Base-by-base conservation (phyloP, 2,888 invertebrate genomes). In the Caenorhabditis imperialis region DNA sequence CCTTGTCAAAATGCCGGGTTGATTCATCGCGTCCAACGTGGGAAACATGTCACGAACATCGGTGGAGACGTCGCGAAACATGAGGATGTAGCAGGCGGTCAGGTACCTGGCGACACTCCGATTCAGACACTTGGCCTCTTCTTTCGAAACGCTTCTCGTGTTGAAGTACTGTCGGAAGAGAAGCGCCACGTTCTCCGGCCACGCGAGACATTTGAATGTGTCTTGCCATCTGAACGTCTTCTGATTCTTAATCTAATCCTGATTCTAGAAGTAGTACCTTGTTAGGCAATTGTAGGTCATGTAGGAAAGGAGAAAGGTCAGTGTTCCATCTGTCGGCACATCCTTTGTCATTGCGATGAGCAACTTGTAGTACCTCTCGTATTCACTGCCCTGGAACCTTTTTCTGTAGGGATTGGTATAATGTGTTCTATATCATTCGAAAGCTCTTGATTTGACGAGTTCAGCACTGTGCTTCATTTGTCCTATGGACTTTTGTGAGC, bases 141-240 rank as follows among this genome's bases (percentile, higher is more conserved):
- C 18, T n/a, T 48, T 27, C 8, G 73, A 23, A 25, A 65, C 61
- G 14, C 69, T 57, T 25, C 45, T 35, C 14, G 73, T 69, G 22
- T 75, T 73, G 38, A 62, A 71, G 54, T 65, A 67, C 35, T 61
- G 57, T 37, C 73, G 60, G 55, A 75, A 77, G 30, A 60, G 12
- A 10, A 72, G 44, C 3, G 74, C 78, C 6, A 67, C 27, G 55
- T 78, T 78, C 25, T 81, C 81, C 4, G 81, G 81, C 81, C 81
- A 81, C 20, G 33, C 53, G 3, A 81, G 37, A 10, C 74, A 63
- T 27, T 63, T 60, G 60, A 72, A 81, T 10, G 72, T 73, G 23
- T 72, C 70, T 10, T 44, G 48, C 76, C 78, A 78, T 16, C 72
- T 48, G 22, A n/a, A 33, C 10, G 48, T 16, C 7, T 33, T 16